Conservation (phyloP, 2,113 vertebrate species). For the Grallaria varia region DNA sequence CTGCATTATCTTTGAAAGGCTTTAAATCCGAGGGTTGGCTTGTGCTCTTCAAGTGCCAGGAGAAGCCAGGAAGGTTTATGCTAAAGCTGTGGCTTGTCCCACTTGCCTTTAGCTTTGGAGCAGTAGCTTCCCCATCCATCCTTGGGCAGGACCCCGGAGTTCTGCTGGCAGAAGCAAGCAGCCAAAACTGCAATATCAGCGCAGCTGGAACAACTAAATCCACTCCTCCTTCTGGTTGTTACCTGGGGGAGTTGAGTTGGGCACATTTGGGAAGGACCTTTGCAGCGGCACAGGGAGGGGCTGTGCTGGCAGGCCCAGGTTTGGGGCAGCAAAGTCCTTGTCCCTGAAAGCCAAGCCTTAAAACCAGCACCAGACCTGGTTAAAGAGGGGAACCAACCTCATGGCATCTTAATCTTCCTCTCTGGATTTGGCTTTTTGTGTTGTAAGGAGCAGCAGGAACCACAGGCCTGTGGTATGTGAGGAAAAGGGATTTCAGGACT, state of each 20-base stretch:
- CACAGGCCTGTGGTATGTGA: constrained; percentile 6
- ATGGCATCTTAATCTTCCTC: not conserved
- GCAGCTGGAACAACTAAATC: not conserved
- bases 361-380: not conserved
- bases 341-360: not conserved
- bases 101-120: not conserved
- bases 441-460: not conserved
- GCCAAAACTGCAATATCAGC: not conserved
- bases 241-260: not conserved
- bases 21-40: not conserved
- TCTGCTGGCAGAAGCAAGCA: not conserved
- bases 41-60: not conserved
- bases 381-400: not conserved
- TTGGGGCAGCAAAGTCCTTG: not conserved
- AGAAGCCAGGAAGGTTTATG: not conserved
- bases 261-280: accelerated
- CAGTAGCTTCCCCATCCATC: not conserved
- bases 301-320: not conserved
- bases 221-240: not conserved
- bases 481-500: not conserved
- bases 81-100: not conserved
- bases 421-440: not conserved
- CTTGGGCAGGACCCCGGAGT: not conserved
- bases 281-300: accelerated
- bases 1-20: not conserved